A percentile compares a stretch with the other conserved stretches of the same genome.
Evolutionary conservation across 2,888 invertebrate genomes (phyloP).

Genomic region (Erebia ligea): DNA sequence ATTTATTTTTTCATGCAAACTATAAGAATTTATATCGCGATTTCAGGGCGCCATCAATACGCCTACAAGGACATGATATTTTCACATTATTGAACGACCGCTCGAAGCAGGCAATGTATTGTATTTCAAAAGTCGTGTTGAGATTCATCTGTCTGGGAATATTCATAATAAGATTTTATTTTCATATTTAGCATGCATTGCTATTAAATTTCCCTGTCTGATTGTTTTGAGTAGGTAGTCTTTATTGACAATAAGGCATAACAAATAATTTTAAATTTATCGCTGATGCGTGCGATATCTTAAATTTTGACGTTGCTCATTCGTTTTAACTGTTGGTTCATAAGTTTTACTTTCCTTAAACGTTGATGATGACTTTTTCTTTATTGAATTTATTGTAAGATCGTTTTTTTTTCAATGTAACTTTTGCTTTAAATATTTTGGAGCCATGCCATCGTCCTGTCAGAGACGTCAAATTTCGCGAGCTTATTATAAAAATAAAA

Average conservation of each 20-base stretch:
- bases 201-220: conserved; percentile 73
- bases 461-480: background rate
- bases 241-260: conserved; percentile 66
- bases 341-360: conserved; percentile 13
- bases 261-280: conserved; percentile 70
- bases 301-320: conserved; percentile 44
- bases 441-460: background rate
- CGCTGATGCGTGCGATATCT: conserved; percentile 56
- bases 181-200: conserved; percentile 63
- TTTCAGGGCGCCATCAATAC: conserved; percentile 65
- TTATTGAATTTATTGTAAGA: conserved; percentile 5
- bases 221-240: conserved; percentile 64
- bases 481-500: no score
- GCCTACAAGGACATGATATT: conserved; percentile 67
- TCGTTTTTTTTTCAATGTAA: conserved; percentile 5
- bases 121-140: conserved; percentile 77
- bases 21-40: conserved; percentile 54
- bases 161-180: conserved; percentile 74
- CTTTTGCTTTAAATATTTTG: conserved; percentile 4
- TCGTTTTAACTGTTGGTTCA: conserved; percentile 11
- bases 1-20: conserved; percentile 42
- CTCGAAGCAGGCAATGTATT: conserved; percentile 67
- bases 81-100: conserved; percentile 62
- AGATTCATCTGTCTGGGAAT: conserved; percentile 74
- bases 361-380: conserved; percentile 11